phyloP scores from a whole-genome alignment of 2,797 vertebrate genomes.

The Bovichtus variegatus region DNA sequence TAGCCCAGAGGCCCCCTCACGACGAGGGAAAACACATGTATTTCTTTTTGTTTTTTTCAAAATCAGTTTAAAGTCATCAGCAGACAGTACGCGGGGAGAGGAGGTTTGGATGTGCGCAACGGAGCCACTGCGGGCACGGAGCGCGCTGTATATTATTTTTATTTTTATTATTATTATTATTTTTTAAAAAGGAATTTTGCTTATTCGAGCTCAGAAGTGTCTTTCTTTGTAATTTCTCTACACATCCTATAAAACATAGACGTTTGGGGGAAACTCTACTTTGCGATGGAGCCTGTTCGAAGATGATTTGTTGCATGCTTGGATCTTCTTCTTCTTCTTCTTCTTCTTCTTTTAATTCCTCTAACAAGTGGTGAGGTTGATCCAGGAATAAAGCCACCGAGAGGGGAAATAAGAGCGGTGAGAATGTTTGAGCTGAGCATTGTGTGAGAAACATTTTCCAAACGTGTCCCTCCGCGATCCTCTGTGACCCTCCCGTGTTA shows the following conservation, averaged over 20 bases:
- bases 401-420: background rate
- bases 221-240: background rate
- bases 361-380: conserved; percentile 34
- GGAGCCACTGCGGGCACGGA: conserved; percentile 53
- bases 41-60: background rate
- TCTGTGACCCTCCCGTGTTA: conserved; percentile 52
- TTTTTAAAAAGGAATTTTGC: no score
- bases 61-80: conserved; percentile 35
- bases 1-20: conserved; percentile 37
- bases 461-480: conserved; percentile 40
- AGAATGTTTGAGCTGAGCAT: conserved; percentile 15
- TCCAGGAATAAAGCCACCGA: conserved; percentile 23
- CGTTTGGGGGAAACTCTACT: background rate
- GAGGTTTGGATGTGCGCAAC: conserved; percentile 63
- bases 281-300: conserved; percentile 45
- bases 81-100: conserved; percentile 11
- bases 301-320: conserved; percentile 24
- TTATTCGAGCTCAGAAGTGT: conserved; percentile 20
- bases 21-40: conserved; percentile 14
- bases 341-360: background rate
- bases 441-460: conserved; percentile 34
- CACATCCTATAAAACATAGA: background rate
- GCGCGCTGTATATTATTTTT: conserved; percentile 22
- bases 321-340: no score
- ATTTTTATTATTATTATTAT: background rate